Conservation (phyloP, 2,888 invertebrate species). For the Agapostemon virescens region DNA sequence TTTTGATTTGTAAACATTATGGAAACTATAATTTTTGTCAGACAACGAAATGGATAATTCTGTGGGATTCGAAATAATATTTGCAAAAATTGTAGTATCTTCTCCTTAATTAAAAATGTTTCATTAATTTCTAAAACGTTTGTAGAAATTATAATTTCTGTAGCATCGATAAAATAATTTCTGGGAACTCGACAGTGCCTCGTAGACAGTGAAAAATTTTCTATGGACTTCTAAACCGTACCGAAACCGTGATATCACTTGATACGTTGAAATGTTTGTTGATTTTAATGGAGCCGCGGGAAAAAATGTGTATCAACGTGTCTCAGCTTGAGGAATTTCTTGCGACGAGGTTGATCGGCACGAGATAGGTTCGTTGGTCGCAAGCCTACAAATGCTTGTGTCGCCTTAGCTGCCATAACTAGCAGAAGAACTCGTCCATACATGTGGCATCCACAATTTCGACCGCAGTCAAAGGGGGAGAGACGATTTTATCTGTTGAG, state of each 20-base stretch:
- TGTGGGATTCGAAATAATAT: too few species aligned
- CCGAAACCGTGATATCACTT: not conserved
- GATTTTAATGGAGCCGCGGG: not conserved
- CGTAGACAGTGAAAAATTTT: not conserved
- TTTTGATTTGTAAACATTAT: too few species aligned
- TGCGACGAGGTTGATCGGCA: slow-evolving; percentile 31
- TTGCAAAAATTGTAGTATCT: too few species aligned
- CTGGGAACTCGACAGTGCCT: too few species aligned
- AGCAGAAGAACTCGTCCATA: slow-evolving; percentile 58
- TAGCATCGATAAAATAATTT: too few species aligned
- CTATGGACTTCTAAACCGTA: not conserved
- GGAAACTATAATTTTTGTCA: too few species aligned
- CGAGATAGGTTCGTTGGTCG: slow-evolving; percentile 37
- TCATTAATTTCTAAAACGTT: too few species aligned
- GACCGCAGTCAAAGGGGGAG: slow-evolving; percentile 48
- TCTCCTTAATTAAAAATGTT: too few species aligned
- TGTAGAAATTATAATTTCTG: too few species aligned
- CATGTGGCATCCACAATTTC: slow-evolving; percentile 54
- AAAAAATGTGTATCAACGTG: slow-evolving; percentile 41
- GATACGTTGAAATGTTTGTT: slow-evolving; percentile 14
- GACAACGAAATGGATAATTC: too few species aligned
- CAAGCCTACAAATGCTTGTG: slow-evolving; percentile 52
- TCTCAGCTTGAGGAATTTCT: slow-evolving; percentile 27
- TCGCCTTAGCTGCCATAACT: slow-evolving; percentile 59
- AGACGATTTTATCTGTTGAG: slow-evolving; percentile 65